Conservation (phyloP, 2,797 vertebrate genomes). For the Acipenser ruthenus region DNA sequence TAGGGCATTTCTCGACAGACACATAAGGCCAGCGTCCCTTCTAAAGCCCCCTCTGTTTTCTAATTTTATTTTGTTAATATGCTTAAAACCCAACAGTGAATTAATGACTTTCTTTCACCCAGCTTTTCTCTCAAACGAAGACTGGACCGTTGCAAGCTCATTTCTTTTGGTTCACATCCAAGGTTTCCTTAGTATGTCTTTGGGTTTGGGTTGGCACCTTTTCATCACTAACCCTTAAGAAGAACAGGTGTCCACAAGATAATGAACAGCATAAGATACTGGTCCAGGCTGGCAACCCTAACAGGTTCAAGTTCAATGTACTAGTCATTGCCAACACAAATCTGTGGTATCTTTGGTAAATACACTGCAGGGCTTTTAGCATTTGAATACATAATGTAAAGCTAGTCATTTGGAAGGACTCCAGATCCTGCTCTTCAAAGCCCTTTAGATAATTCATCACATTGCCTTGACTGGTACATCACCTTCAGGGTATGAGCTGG, state of each 20-base stretch:
- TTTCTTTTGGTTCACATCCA: too few relatives aligned
- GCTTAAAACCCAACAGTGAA: too few relatives aligned
- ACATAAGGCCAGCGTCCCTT: too few relatives aligned
- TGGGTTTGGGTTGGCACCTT: too few relatives aligned
- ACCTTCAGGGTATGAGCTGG: conserved; percentile 44
- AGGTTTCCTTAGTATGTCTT: too few relatives aligned
- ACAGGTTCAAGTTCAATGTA: conserved; percentile 25
- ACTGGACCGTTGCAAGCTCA: too few relatives aligned
- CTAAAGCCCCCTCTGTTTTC: too few relatives aligned
- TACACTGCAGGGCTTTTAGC: conserved; percentile 33
- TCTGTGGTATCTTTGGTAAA: conserved; percentile 33
- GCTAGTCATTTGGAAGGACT: conserved; percentile 60
- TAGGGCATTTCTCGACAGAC: too few relatives aligned
- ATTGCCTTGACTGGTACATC: conserved; percentile 39
- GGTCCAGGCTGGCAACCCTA: conserved; percentile 31
- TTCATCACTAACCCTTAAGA: too few relatives aligned
- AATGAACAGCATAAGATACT: conserved; percentile 75
- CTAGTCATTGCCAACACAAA: conserved; percentile 22
- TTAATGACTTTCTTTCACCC: too few relatives aligned
- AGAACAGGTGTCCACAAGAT: conserved; percentile 52
- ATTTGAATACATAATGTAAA: conserved; percentile 51
- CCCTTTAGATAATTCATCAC: conserved; percentile 49
- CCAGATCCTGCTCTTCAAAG: conserved; percentile 60
- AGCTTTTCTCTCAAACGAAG: too few relatives aligned
- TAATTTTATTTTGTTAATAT: too few relatives aligned